Evolutionary conservation across 2,888 invertebrate species (phyloP), one percentile per base, ranked within the genome.

Genomic region (Scaptomyza caliginosa): DNA sequence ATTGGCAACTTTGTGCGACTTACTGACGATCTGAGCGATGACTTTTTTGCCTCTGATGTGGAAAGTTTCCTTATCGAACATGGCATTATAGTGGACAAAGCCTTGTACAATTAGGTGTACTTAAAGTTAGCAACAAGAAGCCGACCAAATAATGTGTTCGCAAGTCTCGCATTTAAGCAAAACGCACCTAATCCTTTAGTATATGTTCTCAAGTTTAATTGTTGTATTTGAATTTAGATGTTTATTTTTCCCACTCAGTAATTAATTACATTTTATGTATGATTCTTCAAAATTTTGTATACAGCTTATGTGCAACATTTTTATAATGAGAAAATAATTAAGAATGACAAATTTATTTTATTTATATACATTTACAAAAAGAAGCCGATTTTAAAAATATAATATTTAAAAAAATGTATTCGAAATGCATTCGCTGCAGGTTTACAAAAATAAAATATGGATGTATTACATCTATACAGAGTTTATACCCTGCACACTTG

Each of bases 1-100:
- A 95, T 99, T 88, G 98, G 98, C 0, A 99, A 98, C 92, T 98
- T 98, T 92, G 95, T 99, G 1, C 94, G 96, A 51, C 90, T 99
- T 11, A 94, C 95, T 0, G 95, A 96, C 86, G 97, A 97, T 88
- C 93, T 99, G 48, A 98, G 98, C 0, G 95, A 95, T 88, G 97
- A 98, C 88, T 99, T 99, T 92, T 96, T 94, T 92, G 94, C 96
- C 3, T 95, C 95, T 28, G 98, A 99, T 92, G 95, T 99, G 16
- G 97, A 98, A 92, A 94, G 94, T 78, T 98, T 96, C 91, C 93
- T 99, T 4, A 94, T 96, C 63, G 98, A 98, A 89, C 95, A 95
- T 91, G 96, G 96, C 40, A 93, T 96, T 91, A 91, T 96, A 57
- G 94, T 94, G 46, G 96, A 96, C 89, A 95, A 95, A 56, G 82